These are phyloP conservation scores for Hippocampus comes DNA, from an alignment of 2,113 vertebrate genomes.

Conservation along the genomic window DNA sequence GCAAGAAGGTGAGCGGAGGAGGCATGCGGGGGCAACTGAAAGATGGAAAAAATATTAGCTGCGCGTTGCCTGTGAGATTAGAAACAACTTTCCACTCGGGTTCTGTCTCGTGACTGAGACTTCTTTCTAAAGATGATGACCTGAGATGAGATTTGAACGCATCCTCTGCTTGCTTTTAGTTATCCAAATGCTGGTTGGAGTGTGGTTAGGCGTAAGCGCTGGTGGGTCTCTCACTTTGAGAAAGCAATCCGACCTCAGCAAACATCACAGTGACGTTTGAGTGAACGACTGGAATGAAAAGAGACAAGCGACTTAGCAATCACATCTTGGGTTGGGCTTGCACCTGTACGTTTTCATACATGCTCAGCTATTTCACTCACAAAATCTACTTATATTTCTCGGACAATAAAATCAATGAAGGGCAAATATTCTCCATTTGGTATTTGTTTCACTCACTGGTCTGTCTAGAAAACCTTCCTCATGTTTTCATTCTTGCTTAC, in stretches of 20 bases:
- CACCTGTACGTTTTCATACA: neutral
- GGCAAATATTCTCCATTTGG: neutral
- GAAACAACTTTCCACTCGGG: conserved; percentile 32
- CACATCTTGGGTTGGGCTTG: neutral
- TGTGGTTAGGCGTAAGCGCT: neutral
- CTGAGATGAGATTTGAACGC: conserved; percentile 30
- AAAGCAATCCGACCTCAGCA: neutral
- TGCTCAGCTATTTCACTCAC: neutral
- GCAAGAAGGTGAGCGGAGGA: conserved; percentile 60
- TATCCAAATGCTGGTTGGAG: too few species aligned
- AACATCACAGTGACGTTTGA: neutral
- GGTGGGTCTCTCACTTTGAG: neutral
- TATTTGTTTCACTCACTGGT: neutral
- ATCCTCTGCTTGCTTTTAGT: conserved; percentile 9
- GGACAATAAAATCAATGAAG: neutral
- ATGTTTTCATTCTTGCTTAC: too few species aligned
- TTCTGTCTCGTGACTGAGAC: conserved; percentile 44
- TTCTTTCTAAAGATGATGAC: conserved; percentile 39
- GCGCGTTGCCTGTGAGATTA: conserved; percentile 35
- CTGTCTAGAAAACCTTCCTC: neutral
- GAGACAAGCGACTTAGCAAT: neutral
- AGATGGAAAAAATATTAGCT: conserved; percentile 58
- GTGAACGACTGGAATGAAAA: neutral
- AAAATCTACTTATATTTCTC: neutral
- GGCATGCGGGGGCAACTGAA: conserved; percentile 46